Percentiles rank a stretch among this genome's conserved stretches.
phyloP scores from a whole-genome alignment of 2,797 vertebrate genomes.

The Paratrypauchen microcephalus region DNA sequence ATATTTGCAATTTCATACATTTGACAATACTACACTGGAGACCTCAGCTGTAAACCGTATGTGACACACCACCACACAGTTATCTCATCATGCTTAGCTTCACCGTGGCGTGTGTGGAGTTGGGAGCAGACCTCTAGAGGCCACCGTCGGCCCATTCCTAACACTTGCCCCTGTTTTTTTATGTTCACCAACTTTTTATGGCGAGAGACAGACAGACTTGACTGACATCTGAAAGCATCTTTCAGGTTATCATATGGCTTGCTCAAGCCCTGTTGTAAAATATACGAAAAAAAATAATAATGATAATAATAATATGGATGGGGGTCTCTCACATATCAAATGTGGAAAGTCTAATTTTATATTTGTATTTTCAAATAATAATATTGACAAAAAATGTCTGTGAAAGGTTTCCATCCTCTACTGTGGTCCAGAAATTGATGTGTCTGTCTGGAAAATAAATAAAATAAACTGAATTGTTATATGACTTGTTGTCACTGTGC shows the following conservation, averaged over 20 bases:
- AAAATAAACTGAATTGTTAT: constrained; percentile 92
- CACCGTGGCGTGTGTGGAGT: constrained; percentile 53
- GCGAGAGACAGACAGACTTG: constrained; percentile 79
- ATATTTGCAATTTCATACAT: constrained; percentile 59
- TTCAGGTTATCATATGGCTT: constrained; percentile 98
- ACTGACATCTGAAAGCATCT: constrained; percentile 89
- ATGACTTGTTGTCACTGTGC: constrained; percentile 68
- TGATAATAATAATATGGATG: constrained; percentile 81
- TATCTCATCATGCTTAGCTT: constrained; percentile 45
- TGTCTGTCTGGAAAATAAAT: constrained; percentile 95
- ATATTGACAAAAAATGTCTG: constrained; percentile 91
- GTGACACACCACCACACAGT: constrained; percentile 34
- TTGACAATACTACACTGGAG: constrained; percentile 65
- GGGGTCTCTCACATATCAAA: constrained; percentile 98
- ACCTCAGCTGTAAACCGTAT: constrained; percentile 68
- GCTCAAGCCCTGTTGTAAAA: constrained; percentile 97
- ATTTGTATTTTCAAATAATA: constrained; percentile 99
- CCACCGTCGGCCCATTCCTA: constrained; percentile 74
- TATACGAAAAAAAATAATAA: constrained; percentile 76
- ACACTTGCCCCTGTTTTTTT: constrained; percentile 78
- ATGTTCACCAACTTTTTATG: constrained; percentile 79
- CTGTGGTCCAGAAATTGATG: constrained; percentile 99
- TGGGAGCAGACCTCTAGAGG: constrained; percentile 51
- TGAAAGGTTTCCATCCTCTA: constrained; percentile 99
- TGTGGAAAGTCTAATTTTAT: constrained; percentile 99